Evolutionary conservation across 2,888 invertebrate genomes (phyloP).

Genomic region (Syritta pipiens): DNA sequence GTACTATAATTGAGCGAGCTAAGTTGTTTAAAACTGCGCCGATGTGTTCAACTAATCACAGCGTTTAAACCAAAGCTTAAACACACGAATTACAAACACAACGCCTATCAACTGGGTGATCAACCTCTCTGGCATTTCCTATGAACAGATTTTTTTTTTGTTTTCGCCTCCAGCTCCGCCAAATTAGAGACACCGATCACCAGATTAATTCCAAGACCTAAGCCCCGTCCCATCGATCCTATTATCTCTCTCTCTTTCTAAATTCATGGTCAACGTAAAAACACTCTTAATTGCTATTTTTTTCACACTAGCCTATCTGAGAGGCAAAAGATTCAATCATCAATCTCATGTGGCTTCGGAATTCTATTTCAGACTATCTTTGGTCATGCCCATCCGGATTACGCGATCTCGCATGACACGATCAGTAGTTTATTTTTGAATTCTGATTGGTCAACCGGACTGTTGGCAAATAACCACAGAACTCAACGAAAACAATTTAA

Average conservation of each 20-base stretch:
- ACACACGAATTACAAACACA: background rate
- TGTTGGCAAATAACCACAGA: background rate
- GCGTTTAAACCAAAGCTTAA: no score
- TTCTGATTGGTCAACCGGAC: constrained; percentile 2
- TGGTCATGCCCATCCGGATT: background rate
- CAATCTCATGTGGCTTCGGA: background rate
- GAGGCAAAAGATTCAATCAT: background rate
- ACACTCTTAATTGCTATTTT: background rate
- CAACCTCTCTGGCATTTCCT: constrained; percentile 20
- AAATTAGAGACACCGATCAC: background rate
- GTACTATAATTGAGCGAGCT: no score
- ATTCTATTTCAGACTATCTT: constrained; percentile 2
- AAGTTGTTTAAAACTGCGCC: no score
- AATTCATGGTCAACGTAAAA: background rate
- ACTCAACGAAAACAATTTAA: background rate
- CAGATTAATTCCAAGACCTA: background rate
- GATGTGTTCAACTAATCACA: no score
- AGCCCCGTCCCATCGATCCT: constrained; percentile 1
- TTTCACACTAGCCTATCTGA: background rate
- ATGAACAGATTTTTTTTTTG: background rate
- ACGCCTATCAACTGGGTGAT: background rate
- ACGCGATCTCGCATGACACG: background rate
- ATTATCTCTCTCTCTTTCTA: background rate
- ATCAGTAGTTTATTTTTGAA: background rate
- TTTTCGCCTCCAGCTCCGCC: background rate